Evolutionary conservation across 2,113 vertebrate species (phyloP).

Genomic region (Puntigrus tetrazona): DNA sequence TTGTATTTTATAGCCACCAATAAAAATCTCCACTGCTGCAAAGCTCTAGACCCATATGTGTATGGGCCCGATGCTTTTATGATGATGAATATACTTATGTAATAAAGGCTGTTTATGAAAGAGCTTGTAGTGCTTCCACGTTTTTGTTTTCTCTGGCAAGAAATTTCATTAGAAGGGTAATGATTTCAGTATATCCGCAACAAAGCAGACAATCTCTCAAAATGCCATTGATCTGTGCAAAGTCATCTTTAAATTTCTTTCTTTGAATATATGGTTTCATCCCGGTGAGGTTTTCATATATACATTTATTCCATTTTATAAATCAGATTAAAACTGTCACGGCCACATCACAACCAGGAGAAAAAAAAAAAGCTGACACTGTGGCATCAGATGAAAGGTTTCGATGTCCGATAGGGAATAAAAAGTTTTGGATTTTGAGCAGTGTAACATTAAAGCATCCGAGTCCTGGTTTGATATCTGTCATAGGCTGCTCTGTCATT

Average conservation of each 20-base stretch:
- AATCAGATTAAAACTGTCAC: constrained; percentile 34
- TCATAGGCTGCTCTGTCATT: constrained; percentile 37
- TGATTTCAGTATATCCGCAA: constrained; percentile 34
- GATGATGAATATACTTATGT: constrained; percentile 79
- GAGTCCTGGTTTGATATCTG: constrained; percentile 23
- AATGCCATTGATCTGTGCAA: constrained; percentile 15
- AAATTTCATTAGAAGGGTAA: constrained; percentile 52
- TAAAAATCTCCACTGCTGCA: constrained; percentile 77
- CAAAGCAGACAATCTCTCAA: constrained; percentile 39
- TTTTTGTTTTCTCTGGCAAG: constrained; percentile 55
- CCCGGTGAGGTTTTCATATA: neutral
- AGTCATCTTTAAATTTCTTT: constrained; percentile 20
- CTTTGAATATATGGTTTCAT: constrained; percentile 12
- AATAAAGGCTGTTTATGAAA: constrained; percentile 82
- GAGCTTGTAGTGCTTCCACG: constrained; percentile 51
- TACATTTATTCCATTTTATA: neutral
- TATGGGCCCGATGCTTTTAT: constrained; percentile 77
- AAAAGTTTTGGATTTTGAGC: constrained; percentile 24
- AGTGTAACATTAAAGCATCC: constrained; percentile 28
- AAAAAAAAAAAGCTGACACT: neutral
- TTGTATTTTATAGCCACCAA: constrained; percentile 78
- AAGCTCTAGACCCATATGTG: constrained; percentile 76
- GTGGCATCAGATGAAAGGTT: constrained; percentile 36
- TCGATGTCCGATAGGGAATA: constrained; percentile 39
- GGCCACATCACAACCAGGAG: constrained; percentile 3